Percentiles rank a stretch among this genome's conserved stretches.
Evolutionary conservation across 1,140 invertebrate genomes (phyloP).

Genomic region (Pachyrhynchus sulphureomaculatus): DNA sequence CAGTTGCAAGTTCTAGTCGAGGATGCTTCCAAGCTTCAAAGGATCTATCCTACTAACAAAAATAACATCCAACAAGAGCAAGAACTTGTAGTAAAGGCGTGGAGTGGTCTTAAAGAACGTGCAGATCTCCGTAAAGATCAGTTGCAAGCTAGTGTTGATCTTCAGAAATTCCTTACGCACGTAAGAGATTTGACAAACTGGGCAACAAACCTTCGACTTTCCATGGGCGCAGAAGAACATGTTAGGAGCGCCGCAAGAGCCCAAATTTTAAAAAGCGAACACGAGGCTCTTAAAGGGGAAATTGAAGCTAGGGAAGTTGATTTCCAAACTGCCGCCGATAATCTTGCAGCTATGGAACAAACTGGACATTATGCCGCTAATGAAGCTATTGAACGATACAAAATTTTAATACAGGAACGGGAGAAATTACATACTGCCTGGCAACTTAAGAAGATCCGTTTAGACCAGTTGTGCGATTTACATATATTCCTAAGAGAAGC

Average conservation of each 20-base stretch:
- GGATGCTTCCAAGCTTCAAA: constrained; percentile 84
- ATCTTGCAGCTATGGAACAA: constrained; percentile 82
- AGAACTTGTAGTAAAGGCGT: constrained; percentile 80
- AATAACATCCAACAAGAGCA: constrained; percentile 73
- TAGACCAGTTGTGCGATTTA: constrained; percentile 93
- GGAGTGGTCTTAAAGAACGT: constrained; percentile 82
- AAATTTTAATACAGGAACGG: constrained; percentile 74
- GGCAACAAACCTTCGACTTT: constrained; percentile 75
- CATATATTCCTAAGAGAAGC: constrained; percentile 95
- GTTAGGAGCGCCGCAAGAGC: constrained; percentile 85
- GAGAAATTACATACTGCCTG: constrained; percentile 80
- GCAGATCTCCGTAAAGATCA: constrained; percentile 76
- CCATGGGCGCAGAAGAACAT: constrained; percentile 81
- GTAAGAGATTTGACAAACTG: constrained; percentile 88
- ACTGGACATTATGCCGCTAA: constrained; percentile 76
- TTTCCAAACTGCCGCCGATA: constrained; percentile 76
- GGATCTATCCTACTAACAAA: constrained; percentile 89
- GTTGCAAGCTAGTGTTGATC: constrained; percentile 82
- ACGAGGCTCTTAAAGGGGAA: constrained; percentile 90
- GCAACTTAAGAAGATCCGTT: constrained; percentile 85
- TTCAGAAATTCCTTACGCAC: constrained; percentile 81
- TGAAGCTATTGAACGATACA: constrained; percentile 79
- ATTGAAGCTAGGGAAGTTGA: constrained; percentile 91
- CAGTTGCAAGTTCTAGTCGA: constrained; percentile 90
- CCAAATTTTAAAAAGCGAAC: constrained; percentile 83